Conservation (phyloP, 2,113 vertebrate species). For the Chaetodon trifascialis region DNA sequence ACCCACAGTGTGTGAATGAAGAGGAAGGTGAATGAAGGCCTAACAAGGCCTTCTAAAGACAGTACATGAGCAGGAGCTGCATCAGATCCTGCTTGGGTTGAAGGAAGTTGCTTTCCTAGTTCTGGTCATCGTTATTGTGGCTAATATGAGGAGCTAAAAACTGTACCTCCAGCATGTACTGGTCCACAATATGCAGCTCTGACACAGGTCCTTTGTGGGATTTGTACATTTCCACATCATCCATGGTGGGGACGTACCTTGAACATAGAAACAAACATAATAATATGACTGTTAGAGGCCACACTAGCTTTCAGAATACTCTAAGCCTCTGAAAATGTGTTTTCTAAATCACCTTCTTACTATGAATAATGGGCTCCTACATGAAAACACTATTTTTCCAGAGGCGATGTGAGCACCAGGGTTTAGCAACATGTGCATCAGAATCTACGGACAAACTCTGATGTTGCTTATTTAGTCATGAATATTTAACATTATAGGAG, state of each 20-base stretch:
- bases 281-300: not conserved
- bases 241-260: conserved; percentile 89
- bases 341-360: too few relatives aligned
- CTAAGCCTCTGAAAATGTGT: not conserved
- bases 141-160: not conserved
- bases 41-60: not conserved
- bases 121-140: too few relatives aligned
- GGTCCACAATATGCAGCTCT: conserved; percentile 91
- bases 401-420: too few relatives aligned
- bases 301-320: not conserved
- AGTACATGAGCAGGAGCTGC: not conserved
- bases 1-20: conserved; percentile 44
- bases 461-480: too few relatives aligned
- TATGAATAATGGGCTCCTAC: too few relatives aligned
- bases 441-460: too few relatives aligned
- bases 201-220: conserved; percentile 82
- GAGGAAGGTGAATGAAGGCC: conserved; percentile 33
- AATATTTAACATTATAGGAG: too few relatives aligned
- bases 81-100: not conserved
- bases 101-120: too few relatives aligned
- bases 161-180: conserved; percentile 91
- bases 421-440: too few relatives aligned
- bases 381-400: too few relatives aligned
- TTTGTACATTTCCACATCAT: conserved; percentile 89
- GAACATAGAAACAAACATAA: conserved; percentile 26